Conservation (phyloP, 2,888 invertebrate genomes). For the Rhyacophila evoluta region DNA sequence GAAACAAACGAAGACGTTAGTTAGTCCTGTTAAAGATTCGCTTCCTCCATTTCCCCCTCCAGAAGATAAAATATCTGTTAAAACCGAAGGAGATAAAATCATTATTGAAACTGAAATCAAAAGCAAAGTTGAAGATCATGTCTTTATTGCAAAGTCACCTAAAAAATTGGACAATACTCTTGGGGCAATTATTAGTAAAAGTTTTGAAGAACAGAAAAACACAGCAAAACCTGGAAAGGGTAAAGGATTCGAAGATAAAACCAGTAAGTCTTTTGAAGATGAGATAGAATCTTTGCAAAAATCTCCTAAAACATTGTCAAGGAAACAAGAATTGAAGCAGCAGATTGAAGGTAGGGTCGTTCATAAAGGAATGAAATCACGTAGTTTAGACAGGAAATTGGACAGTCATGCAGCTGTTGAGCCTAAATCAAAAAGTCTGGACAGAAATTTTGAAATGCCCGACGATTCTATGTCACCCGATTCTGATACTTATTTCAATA, state of each 20-base stretch:
- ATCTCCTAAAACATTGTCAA: constrained; percentile 72
- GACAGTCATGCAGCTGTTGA: constrained; percentile 72
- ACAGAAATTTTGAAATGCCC: constrained; percentile 72
- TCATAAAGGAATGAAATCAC: constrained; percentile 76
- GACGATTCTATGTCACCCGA: constrained; percentile 61
- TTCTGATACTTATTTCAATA: constrained; percentile 66
- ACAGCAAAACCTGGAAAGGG: constrained; percentile 70
- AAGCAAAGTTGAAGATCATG: constrained; percentile 81
- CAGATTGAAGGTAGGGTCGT: constrained; percentile 75
- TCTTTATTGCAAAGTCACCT: constrained; percentile 81
- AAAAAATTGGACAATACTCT: constrained; percentile 76
- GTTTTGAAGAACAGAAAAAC: constrained; percentile 73
- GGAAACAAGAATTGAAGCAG: constrained; percentile 73
- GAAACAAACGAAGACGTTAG: constrained; percentile 79
- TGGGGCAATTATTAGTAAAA: constrained; percentile 71
- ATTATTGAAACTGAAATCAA: constrained; percentile 80
- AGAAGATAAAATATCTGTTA: constrained; percentile 79
- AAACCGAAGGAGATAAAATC: constrained; percentile 78
- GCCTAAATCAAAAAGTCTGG: constrained; percentile 76
- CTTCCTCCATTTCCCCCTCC: constrained; percentile 79
- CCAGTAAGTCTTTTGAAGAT: constrained; percentile 73
- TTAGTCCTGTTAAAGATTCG: constrained; percentile 80
- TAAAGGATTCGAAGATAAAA: constrained; percentile 74
- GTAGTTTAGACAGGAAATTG: constrained; percentile 75
- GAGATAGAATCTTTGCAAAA: constrained; percentile 69